Conservation (phyloP, 92 coral and sea anemone genomes). For the Palythoa caribaeorum region DNA sequence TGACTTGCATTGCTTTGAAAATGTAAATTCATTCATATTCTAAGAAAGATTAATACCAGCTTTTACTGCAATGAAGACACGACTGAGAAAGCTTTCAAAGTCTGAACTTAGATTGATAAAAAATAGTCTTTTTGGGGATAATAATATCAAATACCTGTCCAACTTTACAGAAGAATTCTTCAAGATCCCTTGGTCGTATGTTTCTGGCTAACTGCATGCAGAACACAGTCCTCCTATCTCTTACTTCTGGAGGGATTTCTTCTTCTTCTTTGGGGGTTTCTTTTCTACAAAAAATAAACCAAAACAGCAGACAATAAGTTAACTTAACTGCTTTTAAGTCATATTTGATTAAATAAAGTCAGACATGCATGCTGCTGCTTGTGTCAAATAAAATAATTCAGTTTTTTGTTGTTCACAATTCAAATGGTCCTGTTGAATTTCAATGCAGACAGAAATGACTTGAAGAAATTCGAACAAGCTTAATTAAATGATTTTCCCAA, state of each 20-base stretch:
- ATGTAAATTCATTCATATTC: too few species aligned
- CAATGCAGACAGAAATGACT: too few species aligned
- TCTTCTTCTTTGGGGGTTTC: constrained; percentile 58
- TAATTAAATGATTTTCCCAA: too few species aligned
- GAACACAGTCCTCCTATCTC: constrained; percentile 95
- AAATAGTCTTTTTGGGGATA: not conserved
- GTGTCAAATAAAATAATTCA: too few species aligned
- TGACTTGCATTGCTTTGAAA: too few species aligned
- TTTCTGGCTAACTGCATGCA: constrained; percentile 99
- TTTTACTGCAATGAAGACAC: too few species aligned
- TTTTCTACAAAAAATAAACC: constrained; percentile 20
- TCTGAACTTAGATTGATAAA: not conserved
- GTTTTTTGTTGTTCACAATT: too few species aligned
- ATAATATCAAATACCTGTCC: constrained; percentile 79
- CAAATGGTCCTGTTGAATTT: too few species aligned
- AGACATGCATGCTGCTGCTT: not conserved
- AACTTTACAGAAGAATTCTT: constrained; percentile 98
- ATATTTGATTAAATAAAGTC: too few species aligned
- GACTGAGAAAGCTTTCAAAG: not conserved
- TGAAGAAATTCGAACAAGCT: too few species aligned
- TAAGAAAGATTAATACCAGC: too few species aligned
- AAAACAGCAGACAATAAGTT: not conserved
- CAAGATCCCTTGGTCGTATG: constrained; percentile 94
- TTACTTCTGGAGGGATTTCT: constrained; percentile 84
- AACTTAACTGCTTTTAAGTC: not conserved